These are phyloP conservation scores for Tridacna crocea DNA, from an alignment of 2,888 invertebrate species.

Conservation along the genomic window DNA sequence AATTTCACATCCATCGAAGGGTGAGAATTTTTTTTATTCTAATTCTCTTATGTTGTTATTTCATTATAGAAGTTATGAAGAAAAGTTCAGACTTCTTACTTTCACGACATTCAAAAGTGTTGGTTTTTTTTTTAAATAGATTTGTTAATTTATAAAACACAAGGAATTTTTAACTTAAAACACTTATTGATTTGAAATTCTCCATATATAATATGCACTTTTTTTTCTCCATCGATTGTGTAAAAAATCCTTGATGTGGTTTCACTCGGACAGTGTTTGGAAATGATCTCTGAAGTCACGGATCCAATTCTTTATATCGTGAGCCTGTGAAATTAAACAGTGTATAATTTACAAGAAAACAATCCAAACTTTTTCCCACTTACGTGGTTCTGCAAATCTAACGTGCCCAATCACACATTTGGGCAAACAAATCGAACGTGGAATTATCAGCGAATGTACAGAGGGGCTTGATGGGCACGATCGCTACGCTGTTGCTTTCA, in stretches of 20 bases:
- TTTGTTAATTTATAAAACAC: too few relatives aligned
- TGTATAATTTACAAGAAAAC: conserved; percentile 12
- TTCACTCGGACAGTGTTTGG: not conserved
- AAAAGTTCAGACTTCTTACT: too few relatives aligned
- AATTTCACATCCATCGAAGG: conserved; percentile 24
- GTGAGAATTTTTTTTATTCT: conserved; percentile 16
- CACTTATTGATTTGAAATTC: not conserved
- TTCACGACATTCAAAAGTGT: too few relatives aligned
- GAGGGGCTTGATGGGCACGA: conserved; percentile 26
- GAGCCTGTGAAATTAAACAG: conserved; percentile 15
- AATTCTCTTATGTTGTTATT: conserved; percentile 22
- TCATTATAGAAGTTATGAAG: conserved; percentile 14
- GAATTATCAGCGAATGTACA: conserved; percentile 23
- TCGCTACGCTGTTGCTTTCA: conserved; percentile 43
- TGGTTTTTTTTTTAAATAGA: too few relatives aligned
- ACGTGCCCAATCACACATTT: conserved; percentile 57
- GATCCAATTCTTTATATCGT: conserved; percentile 9
- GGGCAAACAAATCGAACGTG: conserved; percentile 19
- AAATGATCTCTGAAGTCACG: conserved; percentile 16
- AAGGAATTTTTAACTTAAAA: too few relatives aligned
- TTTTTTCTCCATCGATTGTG: not conserved
- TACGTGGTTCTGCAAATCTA: conserved; percentile 19
- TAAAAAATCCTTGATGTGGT: not conserved
- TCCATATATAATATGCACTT: conserved; percentile 9
- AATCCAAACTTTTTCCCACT: conserved; percentile 14